A percentile compares a stretch with the other conserved stretches of the same genome.
Evolutionary conservation across 2,888 invertebrate genomes (phyloP).

Genomic region (Boloria euphrosyne): DNA sequence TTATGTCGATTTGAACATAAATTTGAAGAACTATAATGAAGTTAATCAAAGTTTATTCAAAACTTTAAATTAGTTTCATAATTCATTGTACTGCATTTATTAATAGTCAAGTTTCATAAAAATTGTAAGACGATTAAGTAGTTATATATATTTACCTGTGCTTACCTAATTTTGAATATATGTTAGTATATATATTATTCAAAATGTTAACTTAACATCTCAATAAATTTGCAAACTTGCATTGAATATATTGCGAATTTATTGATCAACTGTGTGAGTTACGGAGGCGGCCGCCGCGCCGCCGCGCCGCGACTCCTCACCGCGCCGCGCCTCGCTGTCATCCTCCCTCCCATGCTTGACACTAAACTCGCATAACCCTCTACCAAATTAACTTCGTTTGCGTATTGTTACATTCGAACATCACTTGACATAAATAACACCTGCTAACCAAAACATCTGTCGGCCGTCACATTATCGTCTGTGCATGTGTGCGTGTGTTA

Average conservation of each 20-base stretch:
- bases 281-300: constrained; percentile 37
- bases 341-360: constrained; percentile 42
- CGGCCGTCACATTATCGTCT: constrained; percentile 24
- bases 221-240: constrained; percentile 28
- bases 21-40: too few relatives aligned
- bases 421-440: constrained; percentile 60
- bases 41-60: too few relatives aligned
- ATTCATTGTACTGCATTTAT: too few relatives aligned
- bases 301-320: constrained; percentile 44
- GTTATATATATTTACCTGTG: too few relatives aligned
- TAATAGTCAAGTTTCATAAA: too few relatives aligned
- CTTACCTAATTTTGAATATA: too few relatives aligned
- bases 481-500: constrained; percentile 22
- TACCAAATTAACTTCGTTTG: constrained; percentile 73
- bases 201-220: neutral
- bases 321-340: constrained; percentile 46
- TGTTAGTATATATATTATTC: neutral
- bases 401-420: constrained; percentile 57
- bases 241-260: constrained; percentile 29
- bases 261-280: constrained; percentile 37
- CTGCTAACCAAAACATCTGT: constrained; percentile 37
- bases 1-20: too few relatives aligned
- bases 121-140: too few relatives aligned
- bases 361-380: constrained; percentile 54
- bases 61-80: too few relatives aligned